Evolutionary conservation across 92 coral and sea anemone genomes (phyloP).

Genomic region (Nematostella vectensis): DNA sequence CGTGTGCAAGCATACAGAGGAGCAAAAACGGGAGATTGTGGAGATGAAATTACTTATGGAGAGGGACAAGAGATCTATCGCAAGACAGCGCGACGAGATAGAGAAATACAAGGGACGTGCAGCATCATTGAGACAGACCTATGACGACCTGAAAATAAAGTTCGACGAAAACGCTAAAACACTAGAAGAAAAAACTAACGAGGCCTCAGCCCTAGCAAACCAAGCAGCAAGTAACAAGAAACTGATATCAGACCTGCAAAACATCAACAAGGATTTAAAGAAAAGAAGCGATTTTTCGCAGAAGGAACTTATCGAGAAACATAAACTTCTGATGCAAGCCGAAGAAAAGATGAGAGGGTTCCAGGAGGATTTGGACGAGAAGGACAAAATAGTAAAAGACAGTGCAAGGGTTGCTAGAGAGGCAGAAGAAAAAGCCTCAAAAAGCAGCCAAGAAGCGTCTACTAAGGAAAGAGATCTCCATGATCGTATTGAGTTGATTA

Average conservation of each 20-base stretch:
- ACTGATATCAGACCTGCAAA: constrained; percentile 5
- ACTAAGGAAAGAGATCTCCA: constrained; percentile 29
- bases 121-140: constrained; percentile 29
- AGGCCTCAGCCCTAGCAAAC: constrained; percentile 10
- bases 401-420: constrained; percentile 13
- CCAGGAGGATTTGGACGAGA: constrained; percentile 33
- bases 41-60: constrained; percentile 46
- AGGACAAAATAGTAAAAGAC: constrained; percentile 27
- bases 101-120: constrained; percentile 37
- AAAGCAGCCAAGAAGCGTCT: constrained; percentile 21
- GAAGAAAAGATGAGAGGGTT: constrained; percentile 35
- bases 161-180: constrained; percentile 27
- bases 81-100: constrained; percentile 41
- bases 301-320: constrained; percentile 23
- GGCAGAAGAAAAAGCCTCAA: constrained; percentile 35
- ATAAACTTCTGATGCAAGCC: constrained; percentile 15
- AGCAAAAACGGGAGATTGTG: constrained; percentile 35
- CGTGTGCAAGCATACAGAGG: constrained; percentile 38
- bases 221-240: constrained; percentile 20
- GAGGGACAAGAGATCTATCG: constrained; percentile 24
- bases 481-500: constrained; percentile 29
- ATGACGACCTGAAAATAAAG: constrained; percentile 38
- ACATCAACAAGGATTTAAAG: constrained; percentile 24
- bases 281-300: constrained; percentile 29
- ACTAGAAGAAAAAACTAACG: constrained; percentile 31